A percentile compares a stretch with the other conserved stretches of the same genome.
These are phyloP conservation scores for Podarcis cretensis DNA, from an alignment of 2,113 vertebrate species.

Conservation along the genomic window DNA sequence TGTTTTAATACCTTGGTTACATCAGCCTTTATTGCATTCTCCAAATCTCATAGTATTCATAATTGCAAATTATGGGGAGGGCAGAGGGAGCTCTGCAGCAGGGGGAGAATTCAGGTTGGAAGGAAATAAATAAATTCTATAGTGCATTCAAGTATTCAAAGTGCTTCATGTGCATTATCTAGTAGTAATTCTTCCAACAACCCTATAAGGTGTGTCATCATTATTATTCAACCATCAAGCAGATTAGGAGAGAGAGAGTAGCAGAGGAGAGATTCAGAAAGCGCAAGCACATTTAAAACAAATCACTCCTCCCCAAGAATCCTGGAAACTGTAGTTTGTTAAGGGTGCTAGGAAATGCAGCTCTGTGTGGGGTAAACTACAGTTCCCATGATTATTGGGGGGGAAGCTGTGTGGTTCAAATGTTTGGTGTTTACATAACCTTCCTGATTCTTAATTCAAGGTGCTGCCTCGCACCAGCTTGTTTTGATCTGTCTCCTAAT, in stretches of 20 bases:
- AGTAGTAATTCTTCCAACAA: background rate
- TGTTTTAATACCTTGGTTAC: background rate
- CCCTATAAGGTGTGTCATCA: background rate
- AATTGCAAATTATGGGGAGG: background rate
- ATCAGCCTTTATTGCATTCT: background rate
- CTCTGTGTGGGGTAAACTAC: too few species aligned
- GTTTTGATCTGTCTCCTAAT: background rate
- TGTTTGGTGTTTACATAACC: too few species aligned
- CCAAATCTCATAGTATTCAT: background rate
- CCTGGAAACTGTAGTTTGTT: too few species aligned
- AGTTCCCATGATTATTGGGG: too few species aligned
- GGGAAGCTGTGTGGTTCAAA: too few species aligned
- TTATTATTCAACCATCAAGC: background rate
- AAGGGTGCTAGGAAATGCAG: too few species aligned
- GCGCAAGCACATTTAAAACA: too few species aligned
- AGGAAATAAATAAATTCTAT: background rate
- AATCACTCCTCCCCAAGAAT: too few species aligned
- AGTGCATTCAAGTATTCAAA: background rate
- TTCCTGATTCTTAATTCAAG: too few species aligned
- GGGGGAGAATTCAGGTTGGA: background rate
- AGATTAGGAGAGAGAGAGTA: too few species aligned
- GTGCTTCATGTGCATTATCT: background rate
- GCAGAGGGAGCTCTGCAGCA: background rate
- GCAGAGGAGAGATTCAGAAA: background rate
- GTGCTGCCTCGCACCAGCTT: too few species aligned